phyloP scores from a whole-genome alignment of 2,113 vertebrate species.

The Acrocephalus kingi region DNA sequence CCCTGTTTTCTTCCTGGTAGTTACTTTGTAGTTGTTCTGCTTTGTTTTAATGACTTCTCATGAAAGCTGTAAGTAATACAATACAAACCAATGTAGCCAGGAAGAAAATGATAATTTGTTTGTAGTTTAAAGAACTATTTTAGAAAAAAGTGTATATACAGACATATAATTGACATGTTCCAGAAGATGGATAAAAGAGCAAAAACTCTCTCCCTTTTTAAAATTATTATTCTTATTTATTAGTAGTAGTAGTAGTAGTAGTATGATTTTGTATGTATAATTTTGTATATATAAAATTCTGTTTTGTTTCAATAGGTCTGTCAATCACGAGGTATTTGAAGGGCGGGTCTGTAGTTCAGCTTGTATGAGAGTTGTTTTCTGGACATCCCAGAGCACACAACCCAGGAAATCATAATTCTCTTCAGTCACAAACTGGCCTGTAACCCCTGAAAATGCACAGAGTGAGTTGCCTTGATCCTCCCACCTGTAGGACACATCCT shows the following conservation, averaged over 20 bases:
- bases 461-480: neutral
- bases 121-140: neutral
- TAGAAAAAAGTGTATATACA: neutral
- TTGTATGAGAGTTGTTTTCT: neutral
- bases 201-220: neutral
- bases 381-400: neutral
- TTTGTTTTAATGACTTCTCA: constrained; percentile 38
- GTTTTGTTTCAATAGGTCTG: neutral
- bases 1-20: constrained; percentile 27
- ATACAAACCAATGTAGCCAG: neutral
- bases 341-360: neutral
- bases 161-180: rapidly evolving
- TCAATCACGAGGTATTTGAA: neutral
- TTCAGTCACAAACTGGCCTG: neutral
- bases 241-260: too few species aligned
- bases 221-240: neutral
- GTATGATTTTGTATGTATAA: neutral
- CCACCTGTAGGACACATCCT: neutral
- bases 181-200: neutral
- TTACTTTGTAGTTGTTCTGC: constrained; percentile 41
- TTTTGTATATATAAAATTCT: neutral
- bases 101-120: constrained; percentile 5
- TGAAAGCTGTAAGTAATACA: neutral
- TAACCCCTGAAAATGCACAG: neutral
- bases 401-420: neutral